phyloP scores from a whole-genome alignment of 2,113 vertebrate species.

The Crocuta crocuta region DNA sequence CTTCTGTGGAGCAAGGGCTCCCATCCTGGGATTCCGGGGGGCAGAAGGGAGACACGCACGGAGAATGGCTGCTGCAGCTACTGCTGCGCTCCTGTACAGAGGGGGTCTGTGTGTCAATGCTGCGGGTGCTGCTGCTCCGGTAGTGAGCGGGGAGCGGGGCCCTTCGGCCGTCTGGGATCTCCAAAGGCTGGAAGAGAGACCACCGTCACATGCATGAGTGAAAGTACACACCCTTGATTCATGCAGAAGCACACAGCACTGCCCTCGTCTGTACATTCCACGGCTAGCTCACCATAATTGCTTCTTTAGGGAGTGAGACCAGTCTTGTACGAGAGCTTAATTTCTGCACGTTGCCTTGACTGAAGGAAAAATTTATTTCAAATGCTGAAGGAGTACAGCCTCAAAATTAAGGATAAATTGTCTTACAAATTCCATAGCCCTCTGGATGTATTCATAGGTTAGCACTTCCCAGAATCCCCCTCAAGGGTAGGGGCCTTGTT shows the following conservation, averaged over 20 bases:
- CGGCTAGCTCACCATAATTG: background rate
- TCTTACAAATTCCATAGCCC: background rate
- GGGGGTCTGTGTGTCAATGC: constrained; percentile 95
- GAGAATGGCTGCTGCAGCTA: constrained; percentile 92
- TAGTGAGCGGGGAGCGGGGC: constrained; percentile 93
- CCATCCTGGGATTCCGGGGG: constrained; percentile 95
- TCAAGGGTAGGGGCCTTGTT: background rate
- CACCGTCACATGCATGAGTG: background rate
- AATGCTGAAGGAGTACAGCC: background rate
- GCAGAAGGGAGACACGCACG: constrained; percentile 92
- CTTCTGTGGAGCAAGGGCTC: constrained; percentile 95
- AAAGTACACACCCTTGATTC: rapidly evolving
- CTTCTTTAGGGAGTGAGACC: background rate
- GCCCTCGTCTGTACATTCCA: background rate
- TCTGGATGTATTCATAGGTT: background rate
- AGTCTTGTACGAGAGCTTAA: background rate
- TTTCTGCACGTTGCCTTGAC: background rate
- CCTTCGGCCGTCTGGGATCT: constrained; percentile 93
- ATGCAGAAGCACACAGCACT: rapidly evolving
- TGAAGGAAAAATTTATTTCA: background rate
- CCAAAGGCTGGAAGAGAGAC: constrained; percentile 89
- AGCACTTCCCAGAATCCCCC: background rate
- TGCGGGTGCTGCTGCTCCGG: constrained; percentile 92
- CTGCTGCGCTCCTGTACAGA: constrained; percentile 93
- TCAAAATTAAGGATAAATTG: background rate